phyloP scores from a whole-genome alignment of 2,888 invertebrate species.

The Lobophora halterata region DNA sequence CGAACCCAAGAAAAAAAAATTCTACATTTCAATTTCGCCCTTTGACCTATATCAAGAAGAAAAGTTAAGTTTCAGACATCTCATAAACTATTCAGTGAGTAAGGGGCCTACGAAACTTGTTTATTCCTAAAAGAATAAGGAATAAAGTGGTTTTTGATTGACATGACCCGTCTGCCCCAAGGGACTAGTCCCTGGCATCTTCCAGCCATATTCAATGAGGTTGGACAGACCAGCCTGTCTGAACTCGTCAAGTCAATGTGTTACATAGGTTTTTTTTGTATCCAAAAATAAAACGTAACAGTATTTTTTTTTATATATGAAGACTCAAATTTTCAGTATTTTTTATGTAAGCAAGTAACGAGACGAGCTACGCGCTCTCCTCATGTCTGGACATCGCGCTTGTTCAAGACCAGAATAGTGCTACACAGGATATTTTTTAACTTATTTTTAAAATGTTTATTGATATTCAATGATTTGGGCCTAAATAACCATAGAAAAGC shows the following conservation, averaged over 20 bases:
- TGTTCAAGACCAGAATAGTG: too few species aligned
- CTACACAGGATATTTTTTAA: too few species aligned
- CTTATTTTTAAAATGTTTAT: too few species aligned
- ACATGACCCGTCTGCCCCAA: slow-evolving; percentile 36
- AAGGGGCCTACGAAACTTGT: slow-evolving; percentile 33
- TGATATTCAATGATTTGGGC: too few species aligned
- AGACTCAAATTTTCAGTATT: too few species aligned
- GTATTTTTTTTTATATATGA: too few species aligned
- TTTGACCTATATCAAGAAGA: slow-evolving; percentile 18
- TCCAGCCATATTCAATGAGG: slow-evolving; percentile 15
- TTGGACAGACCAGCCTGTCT: too few species aligned
- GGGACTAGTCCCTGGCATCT: slow-evolving; percentile 26
- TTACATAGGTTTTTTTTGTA: slow-evolving; percentile 6
- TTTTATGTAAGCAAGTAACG: too few species aligned
- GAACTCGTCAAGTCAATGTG: slow-evolving; percentile 6
- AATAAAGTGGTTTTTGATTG: slow-evolving; percentile 53
- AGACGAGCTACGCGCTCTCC: too few species aligned
- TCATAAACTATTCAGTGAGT: slow-evolving; percentile 29
- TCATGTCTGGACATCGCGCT: too few species aligned
- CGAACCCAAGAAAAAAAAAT: neutral
- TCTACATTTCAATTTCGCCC: neutral
- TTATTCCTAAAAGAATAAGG: slow-evolving; percentile 38
- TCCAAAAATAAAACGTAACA: too few species aligned
- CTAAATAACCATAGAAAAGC: too few species aligned
- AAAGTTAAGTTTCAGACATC: slow-evolving; percentile 12